A percentile compares a stretch with the other conserved stretches of the same genome.
Conservation (phyloP, 2,113 vertebrate species). For the Gnathonemus longibarbis region DNA sequence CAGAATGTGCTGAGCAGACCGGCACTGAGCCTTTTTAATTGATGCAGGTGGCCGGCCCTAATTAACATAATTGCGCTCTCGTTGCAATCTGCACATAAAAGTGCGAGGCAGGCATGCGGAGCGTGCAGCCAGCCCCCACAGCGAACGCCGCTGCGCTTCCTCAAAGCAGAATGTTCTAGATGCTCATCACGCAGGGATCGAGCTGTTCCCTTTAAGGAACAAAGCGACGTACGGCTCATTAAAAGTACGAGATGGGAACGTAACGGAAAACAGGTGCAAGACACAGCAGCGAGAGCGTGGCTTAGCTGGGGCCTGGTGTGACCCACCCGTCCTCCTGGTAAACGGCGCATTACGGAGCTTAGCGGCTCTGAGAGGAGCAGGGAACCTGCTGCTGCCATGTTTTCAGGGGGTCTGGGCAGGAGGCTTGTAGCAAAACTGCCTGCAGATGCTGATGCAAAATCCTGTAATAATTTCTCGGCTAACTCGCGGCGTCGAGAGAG, state of each 20-base stretch:
- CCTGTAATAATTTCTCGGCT: background rate
- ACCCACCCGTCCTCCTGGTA: background rate
- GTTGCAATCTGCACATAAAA: conserved; percentile 56
- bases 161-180: conserved; percentile 5
- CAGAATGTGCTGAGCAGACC: conserved; percentile 42
- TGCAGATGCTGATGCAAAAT: background rate
- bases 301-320: background rate
- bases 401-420: background rate
- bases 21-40: conserved; percentile 48
- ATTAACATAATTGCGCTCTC: conserved; percentile 49
- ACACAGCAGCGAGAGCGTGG: background rate
- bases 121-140: conserved; percentile 49
- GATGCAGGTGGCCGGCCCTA: conserved; percentile 57
- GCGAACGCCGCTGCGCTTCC: conserved; percentile 46
- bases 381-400: background rate
- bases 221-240: background rate
- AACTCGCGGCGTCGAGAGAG: background rate
- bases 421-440: background rate
- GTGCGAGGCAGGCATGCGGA: conserved; percentile 53
- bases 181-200: background rate
- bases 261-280: background rate
- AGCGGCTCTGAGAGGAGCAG: background rate
- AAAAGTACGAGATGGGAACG: background rate
- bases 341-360: background rate
- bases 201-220: background rate